phyloP scores from a whole-genome alignment of 2,113 vertebrate species.

The Antigone vipio region DNA sequence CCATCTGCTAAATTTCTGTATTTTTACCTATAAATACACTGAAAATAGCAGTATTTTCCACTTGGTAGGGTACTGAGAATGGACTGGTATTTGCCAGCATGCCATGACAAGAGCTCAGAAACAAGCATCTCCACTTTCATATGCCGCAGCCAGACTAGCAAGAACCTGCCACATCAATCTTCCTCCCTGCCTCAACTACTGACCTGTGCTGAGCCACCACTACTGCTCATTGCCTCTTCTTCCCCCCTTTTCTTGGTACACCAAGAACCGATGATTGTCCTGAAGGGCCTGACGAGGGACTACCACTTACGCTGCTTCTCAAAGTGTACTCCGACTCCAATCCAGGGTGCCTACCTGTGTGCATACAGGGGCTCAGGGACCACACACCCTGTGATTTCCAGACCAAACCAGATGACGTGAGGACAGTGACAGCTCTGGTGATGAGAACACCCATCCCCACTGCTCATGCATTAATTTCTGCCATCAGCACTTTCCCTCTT shows the following conservation, averaged over 20 bases:
- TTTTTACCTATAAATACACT: not conserved
- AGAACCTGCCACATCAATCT: not conserved
- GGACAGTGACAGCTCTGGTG: fast-evolving
- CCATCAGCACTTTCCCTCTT: not conserved
- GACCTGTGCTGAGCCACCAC: not conserved
- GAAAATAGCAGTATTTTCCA: not conserved
- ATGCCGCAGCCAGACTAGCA: not conserved
- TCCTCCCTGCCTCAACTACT: not conserved
- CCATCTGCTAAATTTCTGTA: not conserved
- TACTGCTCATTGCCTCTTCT: not conserved
- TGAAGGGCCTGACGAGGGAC: not conserved
- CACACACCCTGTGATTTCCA: not conserved
- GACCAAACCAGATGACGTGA: not conserved
- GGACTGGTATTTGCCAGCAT: not conserved
- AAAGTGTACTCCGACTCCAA: fast-evolving
- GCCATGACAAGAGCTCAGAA: not conserved
- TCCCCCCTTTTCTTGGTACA: not conserved
- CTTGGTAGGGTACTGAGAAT: not conserved
- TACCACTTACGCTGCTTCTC: not conserved
- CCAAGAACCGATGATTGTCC: too few species aligned
- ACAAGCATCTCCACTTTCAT: fast-evolving
- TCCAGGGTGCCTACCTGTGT: too few species aligned
- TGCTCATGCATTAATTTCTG: not conserved
- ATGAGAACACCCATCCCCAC: not conserved
- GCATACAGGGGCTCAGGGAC: not conserved